Conservation (phyloP, 2,888 invertebrate species). For the Ypsolopha scabrella region DNA sequence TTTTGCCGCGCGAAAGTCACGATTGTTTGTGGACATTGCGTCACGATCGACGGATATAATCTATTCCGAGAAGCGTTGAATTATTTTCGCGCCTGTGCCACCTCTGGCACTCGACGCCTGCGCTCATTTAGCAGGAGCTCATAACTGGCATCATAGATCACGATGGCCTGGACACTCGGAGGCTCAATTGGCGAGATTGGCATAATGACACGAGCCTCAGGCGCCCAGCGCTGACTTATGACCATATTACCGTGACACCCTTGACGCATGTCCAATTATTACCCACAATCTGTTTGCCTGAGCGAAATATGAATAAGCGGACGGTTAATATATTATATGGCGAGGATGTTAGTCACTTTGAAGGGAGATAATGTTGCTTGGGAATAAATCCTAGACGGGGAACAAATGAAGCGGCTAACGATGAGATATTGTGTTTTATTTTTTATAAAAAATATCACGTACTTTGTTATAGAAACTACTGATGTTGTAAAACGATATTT, state of each 20-base stretch:
- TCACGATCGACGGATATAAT: no score
- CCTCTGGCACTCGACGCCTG: neutral
- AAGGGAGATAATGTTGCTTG: constrained; percentile 59
- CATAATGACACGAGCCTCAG: constrained; percentile 54
- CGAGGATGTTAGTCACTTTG: constrained; percentile 43
- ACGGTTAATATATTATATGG: constrained; percentile 25
- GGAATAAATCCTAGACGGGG: constrained; percentile 54
- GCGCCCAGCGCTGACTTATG: constrained; percentile 50
- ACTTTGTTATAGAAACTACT: constrained; percentile 41
- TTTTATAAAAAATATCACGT: constrained; percentile 31
- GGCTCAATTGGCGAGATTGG: constrained; percentile 57
- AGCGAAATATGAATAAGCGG: constrained; percentile 60
- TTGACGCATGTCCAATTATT: constrained; percentile 67
- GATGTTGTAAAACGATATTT: constrained; percentile 8
- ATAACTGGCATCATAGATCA: constrained; percentile 54
- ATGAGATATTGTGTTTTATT: constrained; percentile 52
- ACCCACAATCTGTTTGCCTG: constrained; percentile 56
- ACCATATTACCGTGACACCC: constrained; percentile 59
- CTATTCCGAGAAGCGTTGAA: neutral
- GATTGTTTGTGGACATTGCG: no score
- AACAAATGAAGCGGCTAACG: constrained; percentile 50
- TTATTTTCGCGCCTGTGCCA: neutral
- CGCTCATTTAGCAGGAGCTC: constrained; percentile 25
- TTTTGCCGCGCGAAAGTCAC: neutral
- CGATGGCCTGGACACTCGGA: constrained; percentile 22